phyloP scores from a whole-genome alignment of 2,797 vertebrate genomes.

The Tolypeutes matacus region DNA sequence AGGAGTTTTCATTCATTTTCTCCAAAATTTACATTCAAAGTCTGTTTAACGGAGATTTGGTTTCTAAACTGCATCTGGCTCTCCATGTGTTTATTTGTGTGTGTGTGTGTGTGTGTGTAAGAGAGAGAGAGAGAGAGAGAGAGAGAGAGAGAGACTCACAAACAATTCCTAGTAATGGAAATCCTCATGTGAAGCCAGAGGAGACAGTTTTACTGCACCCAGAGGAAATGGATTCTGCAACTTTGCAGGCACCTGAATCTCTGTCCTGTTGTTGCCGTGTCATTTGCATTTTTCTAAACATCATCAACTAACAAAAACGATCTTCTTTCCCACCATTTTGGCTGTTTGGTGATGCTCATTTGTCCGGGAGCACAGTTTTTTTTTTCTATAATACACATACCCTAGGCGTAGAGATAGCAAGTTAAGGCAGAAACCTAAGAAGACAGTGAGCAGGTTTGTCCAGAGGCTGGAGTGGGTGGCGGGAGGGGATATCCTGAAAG shows the following conservation, averaged over 20 bases:
- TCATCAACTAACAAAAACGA: not conserved
- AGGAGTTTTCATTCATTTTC: conserved; percentile 39
- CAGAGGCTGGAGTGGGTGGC: fast-evolving
- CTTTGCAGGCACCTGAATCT: not conserved
- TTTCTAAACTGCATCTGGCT: not conserved
- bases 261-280: fast-evolving
- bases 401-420: not conserved
- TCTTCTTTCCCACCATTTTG: not conserved
- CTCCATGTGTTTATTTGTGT: not conserved
- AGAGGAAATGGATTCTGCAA: not conserved
- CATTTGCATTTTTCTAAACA: not conserved
- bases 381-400: not conserved
- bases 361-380: not conserved
- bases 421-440: fast-evolving
- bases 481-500: not conserved
- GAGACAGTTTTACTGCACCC: not conserved
- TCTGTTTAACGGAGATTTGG: not conserved
- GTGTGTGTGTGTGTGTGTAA: not conserved
- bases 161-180: not conserved
- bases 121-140: not conserved
- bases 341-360: not conserved
- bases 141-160: not conserved
- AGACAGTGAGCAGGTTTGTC: not conserved
- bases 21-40: conserved; percentile 52
- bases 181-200: not conserved